Base-by-base conservation (phyloP, 2,797 vertebrate genomes). In the Cheirogaleus major region DNA sequence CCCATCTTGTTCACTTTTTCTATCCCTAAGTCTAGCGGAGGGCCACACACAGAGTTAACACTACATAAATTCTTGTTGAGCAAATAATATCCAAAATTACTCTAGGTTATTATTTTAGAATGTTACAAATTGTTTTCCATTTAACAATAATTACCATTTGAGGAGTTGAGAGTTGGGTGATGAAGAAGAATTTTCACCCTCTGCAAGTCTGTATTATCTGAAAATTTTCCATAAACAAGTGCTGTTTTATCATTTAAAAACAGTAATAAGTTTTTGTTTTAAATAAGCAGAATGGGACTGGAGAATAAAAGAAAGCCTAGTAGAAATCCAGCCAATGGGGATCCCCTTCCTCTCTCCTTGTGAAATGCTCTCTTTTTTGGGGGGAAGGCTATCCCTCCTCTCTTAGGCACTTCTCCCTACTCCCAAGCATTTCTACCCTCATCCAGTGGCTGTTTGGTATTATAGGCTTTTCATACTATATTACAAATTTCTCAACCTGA, bases 201-300 rank as follows among this genome's bases (percentile, higher is more conserved):
- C 81, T 94, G 45, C 45, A 41, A 76, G 63, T 67, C 25, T 85
- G 7, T 38, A 72, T 78, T 89, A 91, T 43, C 80, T 94, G 78
- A 88, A 83, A 95, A 50, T 5, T 82, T 45, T 57, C 23, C 67
- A 35, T 3, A 83, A 87, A 52, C 4, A 73, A 10, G 48, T 69
- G 76, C 82, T 50, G 83, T 41, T 80, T 96, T 59, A 73, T 48
- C 38, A 95, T 75, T 89, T 89, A 72, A 91, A 96, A 93, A 17
- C 20, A 79, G 25, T 45, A 75, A 67, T 57, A 65, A 43, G 25
- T 82, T 81, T 88, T 80, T 82, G 18, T 89, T 95, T 94, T 70
- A 91, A 79, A 92, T 45, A 67, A 87, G 82, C 20, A 30, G 50
- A 43, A 35, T 25, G 48, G 61, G 17, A 50, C 67, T 92, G 32